A percentile compares a stretch with the other conserved stretches of the same genome.
Evolutionary conservation across 1,140 invertebrate species (phyloP).

Genomic region (Dendrolimus punctatus): DNA sequence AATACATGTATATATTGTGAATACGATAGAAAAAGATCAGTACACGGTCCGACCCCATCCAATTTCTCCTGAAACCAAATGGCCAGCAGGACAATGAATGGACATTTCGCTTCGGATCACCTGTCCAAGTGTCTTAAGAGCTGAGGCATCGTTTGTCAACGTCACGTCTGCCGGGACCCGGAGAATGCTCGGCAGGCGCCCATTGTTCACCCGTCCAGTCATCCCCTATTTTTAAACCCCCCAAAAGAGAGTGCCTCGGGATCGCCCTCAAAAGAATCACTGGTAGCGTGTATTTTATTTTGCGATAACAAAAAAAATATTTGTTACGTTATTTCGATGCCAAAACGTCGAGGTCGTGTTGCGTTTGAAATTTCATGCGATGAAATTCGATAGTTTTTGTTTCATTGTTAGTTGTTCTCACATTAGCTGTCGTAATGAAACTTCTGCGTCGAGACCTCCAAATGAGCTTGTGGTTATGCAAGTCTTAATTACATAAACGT

Average conservation of each 20-base stretch:
- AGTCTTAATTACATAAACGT: too few relatives aligned
- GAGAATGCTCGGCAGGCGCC: conserved; percentile 24
- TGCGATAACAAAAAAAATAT: too few relatives aligned
- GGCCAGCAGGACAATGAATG: conserved; percentile 30
- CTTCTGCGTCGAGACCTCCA: too few relatives aligned
- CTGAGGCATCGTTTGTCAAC: conserved; percentile 41
- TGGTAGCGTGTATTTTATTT: too few relatives aligned
- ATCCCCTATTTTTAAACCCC: conserved; percentile 26
- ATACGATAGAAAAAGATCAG: conserved; percentile 9
- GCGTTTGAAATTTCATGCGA: too few relatives aligned
- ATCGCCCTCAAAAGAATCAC: not conserved
- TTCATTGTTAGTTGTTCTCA: conserved; percentile 12
- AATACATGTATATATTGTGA: not conserved
- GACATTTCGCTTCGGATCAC: conserved; percentile 40
- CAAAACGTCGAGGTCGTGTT: too few relatives aligned
- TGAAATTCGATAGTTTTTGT: conserved; percentile 9
- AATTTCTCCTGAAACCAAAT: conserved; percentile 17
- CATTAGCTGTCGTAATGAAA: too few relatives aligned
- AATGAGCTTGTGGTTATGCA: too few relatives aligned
- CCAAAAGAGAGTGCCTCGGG: conserved; percentile 12
- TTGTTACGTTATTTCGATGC: too few relatives aligned
- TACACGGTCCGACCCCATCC: not conserved
- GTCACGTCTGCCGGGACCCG: conserved; percentile 22
- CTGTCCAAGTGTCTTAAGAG: conserved; percentile 39
- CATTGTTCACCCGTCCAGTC: conserved; percentile 29